Percentiles rank a stretch among this genome's conserved stretches.
phyloP scores from a whole-genome alignment of 2,797 vertebrate genomes.

The Dryobates pubescens region DNA sequence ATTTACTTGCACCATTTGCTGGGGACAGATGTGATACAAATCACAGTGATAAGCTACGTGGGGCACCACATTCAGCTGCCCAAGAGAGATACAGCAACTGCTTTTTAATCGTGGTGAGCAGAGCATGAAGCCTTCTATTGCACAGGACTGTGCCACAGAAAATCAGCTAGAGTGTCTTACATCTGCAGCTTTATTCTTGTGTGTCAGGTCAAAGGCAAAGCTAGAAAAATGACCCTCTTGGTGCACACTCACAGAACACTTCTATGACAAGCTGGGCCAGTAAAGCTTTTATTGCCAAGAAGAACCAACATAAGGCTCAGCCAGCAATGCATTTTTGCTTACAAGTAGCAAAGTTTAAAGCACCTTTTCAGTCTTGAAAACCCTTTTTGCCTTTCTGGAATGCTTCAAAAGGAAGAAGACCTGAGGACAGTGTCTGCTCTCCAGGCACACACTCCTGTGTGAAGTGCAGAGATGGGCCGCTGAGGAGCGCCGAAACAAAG shows the following conservation, averaged over 20 bases:
- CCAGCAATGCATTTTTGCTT: conserved; percentile 22
- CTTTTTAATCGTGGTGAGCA: background rate
- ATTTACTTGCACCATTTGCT: background rate
- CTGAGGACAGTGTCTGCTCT: conserved; percentile 38
- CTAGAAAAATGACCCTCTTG: conserved; percentile 35
- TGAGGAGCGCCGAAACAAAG: background rate
- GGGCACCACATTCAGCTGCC: background rate
- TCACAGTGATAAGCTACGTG: background rate
- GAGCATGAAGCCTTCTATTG: background rate
- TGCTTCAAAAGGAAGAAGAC: conserved; percentile 45
- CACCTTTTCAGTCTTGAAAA: conserved; percentile 33
- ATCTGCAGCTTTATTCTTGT: conserved; percentile 24
- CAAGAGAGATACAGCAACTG: background rate
- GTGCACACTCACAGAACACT: background rate
- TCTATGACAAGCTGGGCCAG: background rate
- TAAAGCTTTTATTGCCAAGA: conserved; percentile 46
- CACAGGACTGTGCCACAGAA: background rate
- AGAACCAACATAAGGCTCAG: background rate
- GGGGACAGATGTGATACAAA: background rate
- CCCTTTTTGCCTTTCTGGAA: conserved; percentile 10
- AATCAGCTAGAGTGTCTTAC: background rate
- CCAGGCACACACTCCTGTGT: background rate
- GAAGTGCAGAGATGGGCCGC: background rate
- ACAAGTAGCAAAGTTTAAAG: conserved; percentile 10
- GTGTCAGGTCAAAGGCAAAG: conserved; percentile 41